Evolutionary conservation across 2,888 invertebrate genomes (phyloP), one percentile per base, ranked within the genome.

Genomic region (Papilio gigon): DNA sequence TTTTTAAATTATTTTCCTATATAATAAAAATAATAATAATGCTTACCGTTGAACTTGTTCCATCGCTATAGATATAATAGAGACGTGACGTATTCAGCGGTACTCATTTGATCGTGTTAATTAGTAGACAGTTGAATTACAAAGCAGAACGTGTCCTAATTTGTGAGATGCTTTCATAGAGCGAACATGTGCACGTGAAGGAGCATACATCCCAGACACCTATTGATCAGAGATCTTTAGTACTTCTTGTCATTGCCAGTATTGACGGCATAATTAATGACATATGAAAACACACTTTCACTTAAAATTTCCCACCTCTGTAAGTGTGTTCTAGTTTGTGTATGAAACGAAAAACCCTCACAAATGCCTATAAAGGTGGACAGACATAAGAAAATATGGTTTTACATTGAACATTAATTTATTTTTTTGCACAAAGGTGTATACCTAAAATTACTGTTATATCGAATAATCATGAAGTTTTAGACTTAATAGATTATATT

Each of bases 91-190:
- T 53, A 27, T 27, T 53, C 67, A 62, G 27, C 53, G 6, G 27
- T 74, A 76, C 76, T 77, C 78, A 77, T 77, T 76, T 74, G 76
- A 73, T 71, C 76, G 75, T 77, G 74, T 75, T 76, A 76, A 78
- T 77, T 78, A 77, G 71, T 71, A 77, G 75, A 74, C 77, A 77
- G 77, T 75, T 78, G 76, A 74, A 74, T 75, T 78, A 76, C 76
- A 75, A 75, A 71, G 75, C 73, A 67, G 71, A 65, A 67, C 69
- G 71, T 65, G 70, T 47, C 65, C 71, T 72, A 70, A 72, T 71
- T 71, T 70, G 66, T 42, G 35, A 27, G 30, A 67, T 64, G 58
- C 40, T 50, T 56, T 64, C 47, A 50, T 25, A 8, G 25, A 14
- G 50, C n/a, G 50, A 50, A 25, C 50, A 25, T 27, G 50, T 50